Percentiles rank a stretch among this genome's conserved stretches.
Conservation (phyloP, 2,888 invertebrate species). For the Melieria omissa region DNA sequence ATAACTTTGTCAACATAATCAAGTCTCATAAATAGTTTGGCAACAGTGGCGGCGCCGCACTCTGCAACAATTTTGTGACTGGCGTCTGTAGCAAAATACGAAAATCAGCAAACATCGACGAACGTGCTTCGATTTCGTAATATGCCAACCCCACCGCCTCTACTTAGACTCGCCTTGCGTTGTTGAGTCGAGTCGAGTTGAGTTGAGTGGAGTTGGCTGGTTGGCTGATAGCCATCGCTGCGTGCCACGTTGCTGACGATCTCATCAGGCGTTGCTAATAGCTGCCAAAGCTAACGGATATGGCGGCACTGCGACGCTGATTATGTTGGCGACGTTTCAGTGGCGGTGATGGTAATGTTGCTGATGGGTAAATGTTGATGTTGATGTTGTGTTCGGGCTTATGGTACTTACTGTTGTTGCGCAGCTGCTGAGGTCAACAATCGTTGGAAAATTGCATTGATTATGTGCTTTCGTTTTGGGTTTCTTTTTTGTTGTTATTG, state of each 20-base stretch:
- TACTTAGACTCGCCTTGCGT: neutral
- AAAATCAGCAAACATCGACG: constrained; percentile 17
- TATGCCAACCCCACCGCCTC: neutral
- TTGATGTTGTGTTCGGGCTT: neutral
- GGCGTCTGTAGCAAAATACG: neutral
- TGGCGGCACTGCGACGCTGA: constrained; percentile 52
- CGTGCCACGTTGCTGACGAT: neutral
- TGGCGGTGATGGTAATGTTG: neutral
- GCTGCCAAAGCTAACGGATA: constrained; percentile 50
- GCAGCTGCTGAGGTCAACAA: constrained; percentile 51
- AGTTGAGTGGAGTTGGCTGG: too few relatives aligned
- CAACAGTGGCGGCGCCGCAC: neutral
- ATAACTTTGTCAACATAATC: neutral
- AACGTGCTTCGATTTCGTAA: constrained; percentile 36
- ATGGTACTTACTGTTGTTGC: neutral
- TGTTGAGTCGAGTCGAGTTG: too few relatives aligned
- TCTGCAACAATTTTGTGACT: neutral
- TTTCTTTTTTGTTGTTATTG: neutral
- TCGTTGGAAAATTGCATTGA: constrained; percentile 31
- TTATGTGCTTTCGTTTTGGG: constrained; percentile 43
- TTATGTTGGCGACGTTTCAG: constrained; percentile 1
- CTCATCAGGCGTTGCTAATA: constrained; percentile 46
- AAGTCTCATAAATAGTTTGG: too few relatives aligned
- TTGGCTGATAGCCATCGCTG: too few relatives aligned
- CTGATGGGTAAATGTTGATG: neutral